Base-by-base conservation (phyloP, 2,113 vertebrate genomes). In the Laticauda laticaudata region DNA sequence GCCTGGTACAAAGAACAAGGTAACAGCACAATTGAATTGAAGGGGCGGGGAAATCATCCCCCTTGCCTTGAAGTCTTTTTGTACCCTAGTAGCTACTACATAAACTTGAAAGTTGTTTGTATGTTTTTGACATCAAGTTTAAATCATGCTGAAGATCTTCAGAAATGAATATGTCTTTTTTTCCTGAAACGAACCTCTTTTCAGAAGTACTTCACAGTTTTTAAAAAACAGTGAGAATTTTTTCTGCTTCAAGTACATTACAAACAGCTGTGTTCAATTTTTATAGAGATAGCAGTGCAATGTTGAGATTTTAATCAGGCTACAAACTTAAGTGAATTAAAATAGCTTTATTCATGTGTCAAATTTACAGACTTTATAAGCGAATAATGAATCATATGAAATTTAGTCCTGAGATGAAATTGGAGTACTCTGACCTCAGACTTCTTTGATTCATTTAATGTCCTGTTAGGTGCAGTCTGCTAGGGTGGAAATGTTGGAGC, bases 361-460 rank as follows among this genome's bases (percentile, higher is more conserved):
- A 54, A 88, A 95, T 54, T 9, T 81, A 24, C 1, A 81, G n/a
- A 12, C 43, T 90, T 94, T 89, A 8, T 91, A n/a, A 94, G 95
- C 91, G 90, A 69, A 93, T 21, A 39, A 81, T 81, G 69, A 81
- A 39, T 8, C 69, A 81, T 81, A 81, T 81, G 18, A 81, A 81
- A 20, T 39, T 34, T 81, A 81, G 18, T 39, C 7, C 18, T 39
- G 34, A 81, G 69, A 81, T 81, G 6, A 43, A 6, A 9, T 81
- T 3, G 15, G 34, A 81, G 5, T 5, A 81, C n/a, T 21, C 34
- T 39, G 18, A 21, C 75, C 7, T 81, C 18, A 43, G 18, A 43
- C 6, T 43, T 81, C 18, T 81, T 7, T 81, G 75, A 34, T 39
- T 81, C 34, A 43, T 81, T 81, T 81, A 81, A 81, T 43, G 7